phyloP scores from a whole-genome alignment of 2,888 invertebrate species.

The Tinea semifulvella region DNA sequence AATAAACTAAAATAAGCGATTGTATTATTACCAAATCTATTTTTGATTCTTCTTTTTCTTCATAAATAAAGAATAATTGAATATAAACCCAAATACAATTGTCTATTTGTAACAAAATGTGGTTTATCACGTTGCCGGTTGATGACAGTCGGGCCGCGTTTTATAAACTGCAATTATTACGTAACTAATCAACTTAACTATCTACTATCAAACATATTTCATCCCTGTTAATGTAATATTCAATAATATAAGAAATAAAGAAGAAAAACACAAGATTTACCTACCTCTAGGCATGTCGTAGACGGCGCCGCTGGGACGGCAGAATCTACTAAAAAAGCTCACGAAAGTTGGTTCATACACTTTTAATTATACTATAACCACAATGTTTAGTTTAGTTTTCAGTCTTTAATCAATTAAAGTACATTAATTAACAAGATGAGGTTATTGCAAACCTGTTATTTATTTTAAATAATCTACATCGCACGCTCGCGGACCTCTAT shows the following conservation, averaged over 20 bases:
- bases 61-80: too few relatives aligned
- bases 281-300: conserved; percentile 56
- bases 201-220: background rate
- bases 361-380: conserved; percentile 1
- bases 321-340: conserved; percentile 25
- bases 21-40: too few relatives aligned
- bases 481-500: background rate
- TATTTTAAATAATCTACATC: background rate
- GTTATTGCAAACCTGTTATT: too few relatives aligned
- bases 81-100: too few relatives aligned
- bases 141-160: conserved; percentile 5
- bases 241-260: background rate
- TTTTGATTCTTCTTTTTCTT: too few relatives aligned
- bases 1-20: too few relatives aligned
- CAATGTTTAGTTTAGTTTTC: background rate
- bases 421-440: background rate
- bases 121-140: conserved; percentile 1
- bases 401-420: background rate
- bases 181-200: background rate
- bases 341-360: conserved; percentile 7
- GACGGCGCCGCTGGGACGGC: conserved; percentile 35
- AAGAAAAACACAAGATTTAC: conserved; percentile 22
- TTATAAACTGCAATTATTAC: conserved; percentile 7
- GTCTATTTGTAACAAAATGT: too few relatives aligned
- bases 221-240: background rate